Evolutionary conservation across 2,888 invertebrate genomes (phyloP).

Genomic region (Mimumesa dahlbomi): DNA sequence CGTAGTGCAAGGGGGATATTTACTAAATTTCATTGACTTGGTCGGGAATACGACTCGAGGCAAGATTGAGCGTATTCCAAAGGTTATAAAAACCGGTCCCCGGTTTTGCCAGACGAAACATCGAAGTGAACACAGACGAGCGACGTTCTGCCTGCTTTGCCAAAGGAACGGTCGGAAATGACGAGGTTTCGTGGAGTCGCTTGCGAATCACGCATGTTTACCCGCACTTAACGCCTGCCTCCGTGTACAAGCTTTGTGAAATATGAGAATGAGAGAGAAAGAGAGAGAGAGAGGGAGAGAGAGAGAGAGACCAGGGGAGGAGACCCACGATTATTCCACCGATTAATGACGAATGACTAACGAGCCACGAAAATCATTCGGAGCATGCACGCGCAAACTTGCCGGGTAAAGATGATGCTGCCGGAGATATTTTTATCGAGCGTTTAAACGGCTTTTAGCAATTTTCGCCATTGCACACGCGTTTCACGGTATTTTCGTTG

Average conservation of each 20-base stretch:
- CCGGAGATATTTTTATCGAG: neutral
- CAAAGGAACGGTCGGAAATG: slow-evolving; percentile 45
- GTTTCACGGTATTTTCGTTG: neutral
- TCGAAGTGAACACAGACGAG: slow-evolving; percentile 51
- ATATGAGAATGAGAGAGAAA: slow-evolving; percentile 28
- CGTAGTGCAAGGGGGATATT: slow-evolving; percentile 43
- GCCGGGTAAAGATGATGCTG: slow-evolving; percentile 10
- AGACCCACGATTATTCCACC: slow-evolving; percentile 26
- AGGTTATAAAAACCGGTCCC: slow-evolving; percentile 56
- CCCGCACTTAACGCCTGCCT: slow-evolving; percentile 19
- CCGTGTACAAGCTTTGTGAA: slow-evolving; percentile 21
- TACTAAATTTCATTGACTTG: slow-evolving; percentile 29
- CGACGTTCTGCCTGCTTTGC: slow-evolving; percentile 52
- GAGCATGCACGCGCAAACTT: slow-evolving; percentile 17
- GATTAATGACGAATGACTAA: slow-evolving; percentile 57
- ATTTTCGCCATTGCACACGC: too few relatives aligned
- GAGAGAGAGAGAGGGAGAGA: too few relatives aligned
- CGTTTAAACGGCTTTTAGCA: neutral
- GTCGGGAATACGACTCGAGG: slow-evolving; percentile 15
- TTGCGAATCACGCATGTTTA: slow-evolving; percentile 46
- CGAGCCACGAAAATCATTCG: slow-evolving; percentile 53
- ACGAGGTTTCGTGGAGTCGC: slow-evolving; percentile 36
- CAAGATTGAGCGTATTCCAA: slow-evolving; percentile 34
- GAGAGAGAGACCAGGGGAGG: neutral
- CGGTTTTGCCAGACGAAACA: slow-evolving; percentile 49